phyloP scores from a whole-genome alignment of 2,797 vertebrate species.

The Sebastes wilsoni region DNA sequence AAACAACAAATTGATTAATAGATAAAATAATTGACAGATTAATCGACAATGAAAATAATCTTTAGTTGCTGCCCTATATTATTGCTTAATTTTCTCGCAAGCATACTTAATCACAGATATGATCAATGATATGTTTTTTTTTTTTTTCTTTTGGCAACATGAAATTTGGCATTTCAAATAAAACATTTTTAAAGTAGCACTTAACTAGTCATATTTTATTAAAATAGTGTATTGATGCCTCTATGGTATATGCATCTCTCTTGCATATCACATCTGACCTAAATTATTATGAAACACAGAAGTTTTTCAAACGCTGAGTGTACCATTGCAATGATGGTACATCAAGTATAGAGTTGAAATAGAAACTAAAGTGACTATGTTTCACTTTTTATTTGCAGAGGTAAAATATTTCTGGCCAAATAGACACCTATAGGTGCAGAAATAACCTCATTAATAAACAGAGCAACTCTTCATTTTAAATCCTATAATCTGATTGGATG shows the following conservation, averaged over 20 bases:
- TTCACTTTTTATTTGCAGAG: not conserved
- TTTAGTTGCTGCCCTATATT: not conserved
- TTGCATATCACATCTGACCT: not conserved
- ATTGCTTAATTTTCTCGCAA: not conserved
- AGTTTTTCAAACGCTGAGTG: not conserved
- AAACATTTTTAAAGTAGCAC: not conserved
- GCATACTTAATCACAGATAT: not conserved
- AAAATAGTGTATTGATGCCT: not conserved
- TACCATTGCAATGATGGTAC: not conserved
- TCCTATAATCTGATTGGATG: conserved; percentile 7
- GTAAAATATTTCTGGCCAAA: not conserved
- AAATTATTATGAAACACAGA: not conserved
- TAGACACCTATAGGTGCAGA: not conserved
- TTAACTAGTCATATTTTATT: not conserved
- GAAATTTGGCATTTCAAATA: not conserved
- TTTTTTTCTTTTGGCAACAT: not conserved
- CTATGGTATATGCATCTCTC: not conserved
- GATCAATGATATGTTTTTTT: not conserved
- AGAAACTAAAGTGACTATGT: not conserved
- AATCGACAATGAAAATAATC: too few species aligned
- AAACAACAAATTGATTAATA: too few species aligned
- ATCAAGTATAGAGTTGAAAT: not conserved
- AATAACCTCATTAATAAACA: conserved; percentile 1
- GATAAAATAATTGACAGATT: too few species aligned
- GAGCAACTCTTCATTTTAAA: conserved; percentile 1